Conservation (phyloP, 2,888 invertebrate genomes). For the Stenurella melanura region DNA sequence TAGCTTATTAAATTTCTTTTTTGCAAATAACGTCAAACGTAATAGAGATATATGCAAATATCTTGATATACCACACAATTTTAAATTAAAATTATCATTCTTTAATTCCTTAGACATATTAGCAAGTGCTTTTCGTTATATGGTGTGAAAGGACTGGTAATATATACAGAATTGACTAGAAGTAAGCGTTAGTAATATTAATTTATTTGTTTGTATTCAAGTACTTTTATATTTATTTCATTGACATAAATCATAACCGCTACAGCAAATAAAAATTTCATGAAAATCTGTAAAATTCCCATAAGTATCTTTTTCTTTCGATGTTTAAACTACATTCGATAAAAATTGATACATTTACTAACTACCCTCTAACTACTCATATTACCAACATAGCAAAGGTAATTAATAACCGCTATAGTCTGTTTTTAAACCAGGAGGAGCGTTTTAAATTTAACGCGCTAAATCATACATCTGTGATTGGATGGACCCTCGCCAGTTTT, state of each 20-base stretch:
- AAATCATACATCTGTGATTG: too few species aligned
- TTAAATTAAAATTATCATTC: background rate
- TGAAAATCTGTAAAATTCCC: background rate
- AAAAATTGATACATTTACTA: background rate
- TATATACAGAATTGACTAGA: too few species aligned
- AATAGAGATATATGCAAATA: slow-evolving; percentile 20
- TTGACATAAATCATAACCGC: background rate
- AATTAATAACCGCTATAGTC: too few species aligned
- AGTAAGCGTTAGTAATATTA: background rate
- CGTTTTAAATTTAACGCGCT: too few species aligned
- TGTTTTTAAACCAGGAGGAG: too few species aligned
- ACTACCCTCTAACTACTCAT: background rate
- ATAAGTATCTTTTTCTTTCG: background rate
- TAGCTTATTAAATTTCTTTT: too few species aligned
- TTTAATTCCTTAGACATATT: slow-evolving; percentile 17
- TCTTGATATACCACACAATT: slow-evolving; percentile 19
- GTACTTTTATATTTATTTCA: background rate
- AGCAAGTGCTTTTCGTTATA: background rate
- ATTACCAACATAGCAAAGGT: too few species aligned
- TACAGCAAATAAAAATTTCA: background rate
- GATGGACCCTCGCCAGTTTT: too few species aligned
- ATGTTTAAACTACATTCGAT: background rate
- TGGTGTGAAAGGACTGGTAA: background rate
- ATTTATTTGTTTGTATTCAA: slow-evolving; percentile 18
- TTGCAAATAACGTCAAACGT: background rate